Evolutionary conservation across 2,888 invertebrate species (phyloP).

Genomic region (Amblyjoppa proteus): DNA sequence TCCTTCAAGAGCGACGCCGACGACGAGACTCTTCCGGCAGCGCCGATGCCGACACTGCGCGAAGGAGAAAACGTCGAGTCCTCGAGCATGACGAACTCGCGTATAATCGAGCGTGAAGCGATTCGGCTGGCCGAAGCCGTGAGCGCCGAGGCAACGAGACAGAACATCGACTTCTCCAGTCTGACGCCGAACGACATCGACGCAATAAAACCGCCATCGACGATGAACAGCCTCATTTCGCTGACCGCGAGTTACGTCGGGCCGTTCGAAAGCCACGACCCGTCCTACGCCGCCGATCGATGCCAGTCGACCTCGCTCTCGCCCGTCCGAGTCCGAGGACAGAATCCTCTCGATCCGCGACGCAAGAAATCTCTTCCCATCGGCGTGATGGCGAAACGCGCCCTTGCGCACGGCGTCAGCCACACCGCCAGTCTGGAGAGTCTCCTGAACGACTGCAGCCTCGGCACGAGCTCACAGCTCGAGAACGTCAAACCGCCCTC

Average conservation of each 20-base stretch:
- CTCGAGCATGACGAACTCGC: slow-evolving; percentile 89
- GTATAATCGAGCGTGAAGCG: slow-evolving; percentile 91
- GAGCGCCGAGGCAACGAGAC: slow-evolving; percentile 84
- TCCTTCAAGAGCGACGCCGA: slow-evolving; percentile 89
- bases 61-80: slow-evolving; percentile 78
- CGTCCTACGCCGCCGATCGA: slow-evolving; percentile 70
- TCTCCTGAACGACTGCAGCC: slow-evolving; percentile 86
- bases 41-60: slow-evolving; percentile 67
- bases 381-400: slow-evolving; percentile 90
- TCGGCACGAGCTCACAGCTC: slow-evolving; percentile 88
- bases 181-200: slow-evolving; percentile 89
- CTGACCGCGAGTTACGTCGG: slow-evolving; percentile 85
- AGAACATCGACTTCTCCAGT: slow-evolving; percentile 69
- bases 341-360: slow-evolving; percentile 65
- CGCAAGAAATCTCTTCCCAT: slow-evolving; percentile 91
- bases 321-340: slow-evolving; percentile 69
- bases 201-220: slow-evolving; percentile 91
- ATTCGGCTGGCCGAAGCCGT: slow-evolving; percentile 89
- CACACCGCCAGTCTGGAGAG: slow-evolving; percentile 88
- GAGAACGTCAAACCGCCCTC: slow-evolving; percentile 95
- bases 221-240: slow-evolving; percentile 90
- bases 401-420: slow-evolving; percentile 87
- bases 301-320: slow-evolving; percentile 78
- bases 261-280: slow-evolving; percentile 72
- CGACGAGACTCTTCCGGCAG: slow-evolving; percentile 77